Base-by-base conservation (phyloP, 2,113 vertebrate species). In the Indicator indicator region DNA sequence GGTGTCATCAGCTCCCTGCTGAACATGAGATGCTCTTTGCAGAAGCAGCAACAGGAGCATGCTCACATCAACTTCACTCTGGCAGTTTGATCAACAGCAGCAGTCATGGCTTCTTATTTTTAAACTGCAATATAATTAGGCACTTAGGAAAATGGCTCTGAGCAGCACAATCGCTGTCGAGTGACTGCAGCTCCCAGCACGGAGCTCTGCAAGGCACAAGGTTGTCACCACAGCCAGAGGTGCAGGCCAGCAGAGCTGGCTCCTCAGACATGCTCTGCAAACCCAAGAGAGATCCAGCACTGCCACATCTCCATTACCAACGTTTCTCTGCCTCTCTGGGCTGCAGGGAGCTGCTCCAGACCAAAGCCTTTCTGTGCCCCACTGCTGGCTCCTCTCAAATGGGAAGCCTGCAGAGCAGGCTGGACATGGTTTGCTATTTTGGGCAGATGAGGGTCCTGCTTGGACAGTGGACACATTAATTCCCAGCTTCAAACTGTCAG, bases 11-110 rank as follows among this genome's bases (percentile, higher is more conserved):
- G 79, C 89, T 96, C 72, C 96, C 89, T 0, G 6, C 87, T 90
- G 87, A 93, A 95, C 54, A 4, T 3, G 9, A 86, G 80, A 83
- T 28, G 76, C 85, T 78, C 89, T 71, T 78, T 64, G 86, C 85
- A 80, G 64, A 86, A 86, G 82, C 68, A 95, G 87, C 72, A 94
- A 69, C 87, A 94, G 18, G 78, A 95, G 82, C 42, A 54, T 8
- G 63, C 71, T 94, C 78, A 52, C 78, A 78, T 60, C 93, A 87
- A n/a, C 82, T 48, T 50, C 42, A 1, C 91, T 59, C 71, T 23
- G 72, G 87, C 81, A 91, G 82, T 59, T n/a, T 79, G 87, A 92
- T 36, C 94, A 87, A 72, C 86, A 89, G 84, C 11, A 1, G 74
- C 86, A 94, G 84, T 79, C 67, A 16, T 6, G 68, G 81, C 84